Evolutionary conservation across 2,113 vertebrate species (phyloP).

Genomic region (Channa argus): DNA sequence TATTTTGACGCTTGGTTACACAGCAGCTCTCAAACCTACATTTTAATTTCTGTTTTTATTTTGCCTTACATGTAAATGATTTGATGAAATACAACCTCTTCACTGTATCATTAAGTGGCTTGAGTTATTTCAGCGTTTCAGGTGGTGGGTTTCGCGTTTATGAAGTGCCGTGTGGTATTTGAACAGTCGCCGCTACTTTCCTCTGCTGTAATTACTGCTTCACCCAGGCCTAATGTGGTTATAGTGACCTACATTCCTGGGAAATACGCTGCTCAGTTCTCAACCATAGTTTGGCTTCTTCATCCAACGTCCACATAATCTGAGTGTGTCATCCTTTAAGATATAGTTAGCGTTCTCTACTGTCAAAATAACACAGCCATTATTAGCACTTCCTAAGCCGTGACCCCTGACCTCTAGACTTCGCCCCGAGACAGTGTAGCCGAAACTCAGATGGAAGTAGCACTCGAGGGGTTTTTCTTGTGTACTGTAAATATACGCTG

Average conservation of each 20-base stretch:
- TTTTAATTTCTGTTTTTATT: conserved; percentile 53
- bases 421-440: conserved; percentile 31
- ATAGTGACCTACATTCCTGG: conserved; percentile 81
- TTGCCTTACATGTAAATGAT: conserved; percentile 14
- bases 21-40: conserved; percentile 45
- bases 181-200: conserved; percentile 40
- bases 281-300: conserved; percentile 49
- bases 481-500: conserved; percentile 73
- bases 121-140: conserved; percentile 56
- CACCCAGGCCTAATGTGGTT: conserved; percentile 76
- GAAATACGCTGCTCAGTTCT: conserved; percentile 59
- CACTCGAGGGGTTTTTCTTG: conserved; percentile 64
- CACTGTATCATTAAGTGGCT: conserved; percentile 52
- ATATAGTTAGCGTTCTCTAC: conserved; percentile 30
- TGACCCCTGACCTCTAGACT: conserved; percentile 64
- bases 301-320: conserved; percentile 46
- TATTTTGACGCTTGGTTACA: conserved; percentile 62
- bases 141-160: conserved; percentile 57
- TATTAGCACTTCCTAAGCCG: conserved; percentile 76
- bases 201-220: conserved; percentile 68
- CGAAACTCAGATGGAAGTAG: conserved; percentile 55
- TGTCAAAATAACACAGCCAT: conserved; percentile 73
- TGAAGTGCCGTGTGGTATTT: conserved; percentile 56
- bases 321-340: conserved; percentile 41
- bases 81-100: conserved; percentile 50